Evolutionary conservation across 2,113 vertebrate species (phyloP), one percentile per base, ranked within the genome.

Genomic region (Apistogramma diplotaenia): DNA sequence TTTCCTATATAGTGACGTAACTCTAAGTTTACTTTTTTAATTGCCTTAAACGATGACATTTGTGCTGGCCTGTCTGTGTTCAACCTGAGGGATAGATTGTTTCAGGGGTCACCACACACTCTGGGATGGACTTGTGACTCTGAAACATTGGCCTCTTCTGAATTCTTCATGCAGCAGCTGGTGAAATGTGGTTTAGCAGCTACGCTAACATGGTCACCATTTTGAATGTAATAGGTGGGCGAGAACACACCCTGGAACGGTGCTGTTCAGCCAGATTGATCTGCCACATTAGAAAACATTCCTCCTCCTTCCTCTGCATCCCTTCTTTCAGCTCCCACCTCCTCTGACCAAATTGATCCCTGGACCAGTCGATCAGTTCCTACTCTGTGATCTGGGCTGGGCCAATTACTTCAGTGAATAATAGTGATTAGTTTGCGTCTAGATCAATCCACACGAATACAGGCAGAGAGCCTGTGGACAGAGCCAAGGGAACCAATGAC

Each of bases 341-440:
- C 93, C 94, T 96, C 96, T 96, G 96, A 98, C 97, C 96, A 97
- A 94, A 99, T 99, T 94, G 97, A 99, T 99, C 95, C 91, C 86
- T 87, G 93, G 94, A 89, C 87, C 93, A 95, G 95, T 94, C 95
- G 96, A 99, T 98, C 92, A 94, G 96, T 96, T 97, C 97, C 96
- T 96, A 96, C 97, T 97, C 96, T 98, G 95, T 97, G 97, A 98
- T 98, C 96, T 96, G 95, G 95, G 96, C 96, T 95, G 95, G 97
- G 96, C 96, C 97, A 99, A 99, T 99, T 99, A 99, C 97, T 97
- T 96, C 96, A 95, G 96, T 98, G 96, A 98, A 96, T 98, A 97
- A 98, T 97, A 98, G 97, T 98, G 97, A 99, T 99, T 98, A 98
- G 96, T 96, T 93, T 95, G 96, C 96, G 97, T 97, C 96, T 96